Evolutionary conservation across 2,888 invertebrate species (phyloP).

Genomic region (Lasioglossum oenotherae): DNA sequence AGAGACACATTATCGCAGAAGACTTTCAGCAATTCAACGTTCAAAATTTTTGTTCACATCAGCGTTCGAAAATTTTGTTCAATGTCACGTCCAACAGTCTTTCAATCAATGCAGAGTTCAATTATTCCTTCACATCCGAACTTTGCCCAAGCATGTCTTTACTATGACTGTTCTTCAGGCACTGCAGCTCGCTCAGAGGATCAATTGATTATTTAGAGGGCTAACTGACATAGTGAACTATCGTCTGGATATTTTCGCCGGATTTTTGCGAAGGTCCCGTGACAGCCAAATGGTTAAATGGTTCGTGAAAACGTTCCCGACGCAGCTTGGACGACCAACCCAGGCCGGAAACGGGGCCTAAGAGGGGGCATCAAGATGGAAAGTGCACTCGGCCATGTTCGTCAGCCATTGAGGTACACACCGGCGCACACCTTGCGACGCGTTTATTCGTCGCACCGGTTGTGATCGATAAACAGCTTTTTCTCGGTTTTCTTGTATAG

Average conservation of each 20-base stretch:
- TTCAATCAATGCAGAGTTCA: background rate
- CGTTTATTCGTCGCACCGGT: background rate
- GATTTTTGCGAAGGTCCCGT: background rate
- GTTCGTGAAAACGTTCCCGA: background rate
- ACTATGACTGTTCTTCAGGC: background rate
- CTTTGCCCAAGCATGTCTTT: background rate
- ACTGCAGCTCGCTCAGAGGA: background rate
- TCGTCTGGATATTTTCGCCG: background rate
- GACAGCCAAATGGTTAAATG: slow-evolving; percentile 9
- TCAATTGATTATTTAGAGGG: background rate
- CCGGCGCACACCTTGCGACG: slow-evolving; percentile 5
- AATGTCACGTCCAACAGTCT: background rate
- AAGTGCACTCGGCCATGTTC: slow-evolving; percentile 55
- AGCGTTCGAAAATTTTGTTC: background rate
- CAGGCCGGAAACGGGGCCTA: slow-evolving; percentile 21
- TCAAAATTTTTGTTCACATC: background rate
- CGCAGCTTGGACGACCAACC: background rate
- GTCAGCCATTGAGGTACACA: slow-evolving; percentile 49
- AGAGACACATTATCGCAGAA: background rate
- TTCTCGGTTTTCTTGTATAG: background rate
- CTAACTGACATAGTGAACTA: background rate
- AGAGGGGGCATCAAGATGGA: slow-evolving; percentile 43
- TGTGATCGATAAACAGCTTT: slow-evolving; percentile 20
- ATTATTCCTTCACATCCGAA: background rate
- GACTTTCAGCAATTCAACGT: background rate